Evolutionary conservation across 30 jellyfish, hydroid and myxozoan genomes (phyloP).

Genomic region (Rhopilema esculentum): DNA sequence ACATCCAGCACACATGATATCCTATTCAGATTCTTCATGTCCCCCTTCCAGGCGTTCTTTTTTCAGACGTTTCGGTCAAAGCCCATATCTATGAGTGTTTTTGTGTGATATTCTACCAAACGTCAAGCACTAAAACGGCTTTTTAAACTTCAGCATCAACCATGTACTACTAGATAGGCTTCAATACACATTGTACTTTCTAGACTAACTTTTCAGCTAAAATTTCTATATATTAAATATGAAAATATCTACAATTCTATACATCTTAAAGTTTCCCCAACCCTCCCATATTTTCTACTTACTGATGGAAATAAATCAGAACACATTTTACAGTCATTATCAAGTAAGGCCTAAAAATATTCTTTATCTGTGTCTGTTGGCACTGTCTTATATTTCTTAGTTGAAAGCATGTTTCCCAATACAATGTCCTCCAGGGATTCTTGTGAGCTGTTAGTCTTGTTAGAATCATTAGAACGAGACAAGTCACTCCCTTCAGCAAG

Average conservation of each 20-base stretch:
- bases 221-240: too few relatives aligned
- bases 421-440: conserved; percentile 18
- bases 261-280: neutral
- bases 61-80: too few relatives aligned
- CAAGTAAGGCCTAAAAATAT: neutral
- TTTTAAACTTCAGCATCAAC: too few relatives aligned
- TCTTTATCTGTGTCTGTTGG: neutral
- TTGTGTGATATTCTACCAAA: too few relatives aligned
- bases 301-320: neutral
- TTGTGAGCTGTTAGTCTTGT: conserved; percentile 21
- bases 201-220: too few relatives aligned
- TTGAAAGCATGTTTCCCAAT: neutral
- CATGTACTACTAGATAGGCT: too few relatives aligned
- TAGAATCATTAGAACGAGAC: conserved; percentile 14
- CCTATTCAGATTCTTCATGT: too few relatives aligned
- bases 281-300: neutral
- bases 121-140: too few relatives aligned
- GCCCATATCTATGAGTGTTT: too few relatives aligned
- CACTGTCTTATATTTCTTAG: neutral
- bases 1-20: too few relatives aligned
- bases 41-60: too few relatives aligned
- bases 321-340: neutral
- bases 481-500: neutral
- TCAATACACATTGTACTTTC: too few relatives aligned
- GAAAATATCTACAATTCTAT: neutral